These are phyloP conservation scores for Phthorimaea operculella DNA, from an alignment of 1,140 invertebrate genomes.

Conservation along the genomic window DNA sequence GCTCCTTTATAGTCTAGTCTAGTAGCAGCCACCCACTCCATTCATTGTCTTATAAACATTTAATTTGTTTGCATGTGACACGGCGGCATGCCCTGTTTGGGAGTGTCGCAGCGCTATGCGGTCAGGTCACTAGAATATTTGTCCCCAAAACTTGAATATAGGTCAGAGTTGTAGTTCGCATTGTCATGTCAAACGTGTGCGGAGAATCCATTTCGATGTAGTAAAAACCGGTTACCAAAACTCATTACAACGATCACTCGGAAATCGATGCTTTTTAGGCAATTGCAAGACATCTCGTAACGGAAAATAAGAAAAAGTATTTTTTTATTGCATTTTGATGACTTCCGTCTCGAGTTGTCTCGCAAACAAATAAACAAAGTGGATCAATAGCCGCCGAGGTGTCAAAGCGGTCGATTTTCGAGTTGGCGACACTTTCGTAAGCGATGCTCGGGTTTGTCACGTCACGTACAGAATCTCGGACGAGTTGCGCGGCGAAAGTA, in stretches of 20 bases:
- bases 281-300: background rate
- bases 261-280: no score
- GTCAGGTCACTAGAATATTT: background rate
- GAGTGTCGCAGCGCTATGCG: background rate
- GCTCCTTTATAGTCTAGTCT: background rate
- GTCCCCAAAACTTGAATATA: background rate
- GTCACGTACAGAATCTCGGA: constrained; percentile 31
- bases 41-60: background rate
- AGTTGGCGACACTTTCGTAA: constrained; percentile 20
- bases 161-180: no score
- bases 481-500: constrained; percentile 49
- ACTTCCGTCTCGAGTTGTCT: background rate
- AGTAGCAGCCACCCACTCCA: background rate
- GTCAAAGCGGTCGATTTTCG: constrained; percentile 12
- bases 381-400: background rate
- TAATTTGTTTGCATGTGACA: background rate
- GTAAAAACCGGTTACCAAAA: background rate
- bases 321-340: background rate
- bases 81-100: background rate
- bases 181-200: background rate
- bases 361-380: background rate
- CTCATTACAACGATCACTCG: background rate
- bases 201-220: background rate
- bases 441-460: constrained; percentile 28
- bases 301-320: background rate